Evolutionary conservation across 1,140 invertebrate species (phyloP).

Genomic region (Halictus rubicundus): DNA sequence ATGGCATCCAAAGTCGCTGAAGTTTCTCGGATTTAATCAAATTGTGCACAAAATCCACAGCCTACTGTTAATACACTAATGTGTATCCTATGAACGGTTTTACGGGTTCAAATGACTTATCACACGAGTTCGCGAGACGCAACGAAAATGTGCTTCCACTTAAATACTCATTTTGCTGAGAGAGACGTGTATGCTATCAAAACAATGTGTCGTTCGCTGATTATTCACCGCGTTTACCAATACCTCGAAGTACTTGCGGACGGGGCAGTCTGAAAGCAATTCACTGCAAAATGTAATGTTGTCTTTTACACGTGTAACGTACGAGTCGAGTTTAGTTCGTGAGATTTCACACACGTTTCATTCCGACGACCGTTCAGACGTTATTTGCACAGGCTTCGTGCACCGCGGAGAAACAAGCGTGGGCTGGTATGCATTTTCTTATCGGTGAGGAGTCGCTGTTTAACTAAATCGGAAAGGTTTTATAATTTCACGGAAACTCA

Average conservation of each 20-base stretch:
- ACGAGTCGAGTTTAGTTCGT: constrained; percentile 16
- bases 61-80: neutral
- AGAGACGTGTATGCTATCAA: constrained; percentile 13
- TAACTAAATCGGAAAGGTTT: constrained; percentile 4
- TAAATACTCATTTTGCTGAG: constrained; percentile 25
- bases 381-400: constrained; percentile 24
- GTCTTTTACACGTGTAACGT: neutral
- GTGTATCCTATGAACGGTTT: neutral
- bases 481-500: constrained; percentile 14
- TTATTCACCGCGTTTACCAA: constrained; percentile 39
- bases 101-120: neutral
- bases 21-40: no score
- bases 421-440: constrained; percentile 35
- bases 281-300: constrained; percentile 33
- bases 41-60: neutral
- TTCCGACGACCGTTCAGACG: neutral
- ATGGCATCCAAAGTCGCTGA: no score
- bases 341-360: constrained; percentile 21
- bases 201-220: constrained; percentile 31
- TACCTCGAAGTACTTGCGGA: constrained; percentile 43
- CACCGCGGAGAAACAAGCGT: constrained; percentile 25
- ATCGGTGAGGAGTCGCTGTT: constrained; percentile 15
- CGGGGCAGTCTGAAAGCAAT: constrained; percentile 4
- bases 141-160: neutral
- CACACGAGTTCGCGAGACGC: neutral